Conservation (phyloP, 2,113 vertebrate genomes). For the Tapirus terrestris region DNA sequence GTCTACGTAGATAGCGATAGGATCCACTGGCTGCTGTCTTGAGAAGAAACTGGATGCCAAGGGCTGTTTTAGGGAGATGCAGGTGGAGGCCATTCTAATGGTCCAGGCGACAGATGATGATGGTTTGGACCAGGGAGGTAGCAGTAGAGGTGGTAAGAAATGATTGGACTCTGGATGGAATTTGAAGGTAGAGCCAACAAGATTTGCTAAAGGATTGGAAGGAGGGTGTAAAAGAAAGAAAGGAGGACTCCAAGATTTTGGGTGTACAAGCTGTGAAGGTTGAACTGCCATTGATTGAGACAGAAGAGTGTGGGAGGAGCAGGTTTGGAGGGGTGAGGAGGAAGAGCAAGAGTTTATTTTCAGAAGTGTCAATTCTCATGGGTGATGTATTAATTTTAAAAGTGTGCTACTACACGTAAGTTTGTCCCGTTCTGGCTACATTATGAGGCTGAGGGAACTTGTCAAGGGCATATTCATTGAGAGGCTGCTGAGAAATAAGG, state of each 20-base stretch:
- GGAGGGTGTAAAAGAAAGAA: neutral
- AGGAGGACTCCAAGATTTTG: neutral
- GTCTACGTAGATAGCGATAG: neutral
- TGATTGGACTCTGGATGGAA: neutral
- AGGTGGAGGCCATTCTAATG: neutral
- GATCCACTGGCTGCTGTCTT: neutral
- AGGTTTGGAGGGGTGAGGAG: neutral
- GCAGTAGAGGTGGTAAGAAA: neutral
- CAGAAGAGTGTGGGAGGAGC: neutral
- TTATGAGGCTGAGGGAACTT: neutral
- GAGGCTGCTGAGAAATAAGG: neutral
- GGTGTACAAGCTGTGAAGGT: neutral
- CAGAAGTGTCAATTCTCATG: neutral
- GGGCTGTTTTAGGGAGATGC: neutral
- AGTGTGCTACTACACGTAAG: neutral
- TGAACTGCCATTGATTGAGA: neutral
- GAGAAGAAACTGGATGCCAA: neutral
- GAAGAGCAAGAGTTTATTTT: slow-evolving; percentile 2
- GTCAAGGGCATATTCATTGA: neutral
- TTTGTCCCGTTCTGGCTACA: neutral
- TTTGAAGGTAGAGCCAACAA: neutral
- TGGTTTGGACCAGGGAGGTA: neutral
- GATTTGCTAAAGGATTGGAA: neutral
- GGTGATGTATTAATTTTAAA: slow-evolving; percentile 1
- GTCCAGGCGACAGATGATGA: neutral